A percentile compares a stretch with the other conserved stretches of the same genome.
phyloP scores from a whole-genome alignment of 2,888 invertebrate species.

The Xestia sexstrigata region DNA sequence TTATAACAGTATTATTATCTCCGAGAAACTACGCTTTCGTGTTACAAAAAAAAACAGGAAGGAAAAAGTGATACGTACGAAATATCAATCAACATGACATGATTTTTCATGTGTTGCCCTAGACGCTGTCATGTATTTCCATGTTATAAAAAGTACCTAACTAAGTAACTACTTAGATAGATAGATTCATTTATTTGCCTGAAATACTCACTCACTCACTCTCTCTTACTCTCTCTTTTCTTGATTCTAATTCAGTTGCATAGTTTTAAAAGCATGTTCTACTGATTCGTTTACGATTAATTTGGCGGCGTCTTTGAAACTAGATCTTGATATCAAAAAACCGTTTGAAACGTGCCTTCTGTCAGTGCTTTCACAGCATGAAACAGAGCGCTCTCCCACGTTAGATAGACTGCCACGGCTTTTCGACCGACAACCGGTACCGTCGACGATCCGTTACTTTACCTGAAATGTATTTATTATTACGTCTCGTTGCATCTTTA shows the following conservation, averaged over 20 bases:
- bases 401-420: conserved; percentile 38
- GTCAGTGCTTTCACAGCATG: conserved; percentile 2
- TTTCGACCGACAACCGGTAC: conserved; percentile 61
- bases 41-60: neutral
- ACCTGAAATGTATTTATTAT: conserved; percentile 62
- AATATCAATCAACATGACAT: neutral
- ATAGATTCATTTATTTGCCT: too few species aligned
- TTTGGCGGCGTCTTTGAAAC: conserved; percentile 16
- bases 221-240: too few species aligned
- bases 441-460: conserved; percentile 52
- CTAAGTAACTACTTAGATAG: neutral
- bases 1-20: neutral
- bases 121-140: neutral
- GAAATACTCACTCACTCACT: too few species aligned
- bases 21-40: neutral
- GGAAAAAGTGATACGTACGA: neutral
- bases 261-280: neutral
- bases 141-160: neutral
- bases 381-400: conserved; percentile 54
- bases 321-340: conserved; percentile 26
- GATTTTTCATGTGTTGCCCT: neutral
- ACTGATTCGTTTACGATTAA: conserved; percentile 11
- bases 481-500: conserved; percentile 37
- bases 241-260: neutral
- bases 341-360: conserved; percentile 41